phyloP scores from a whole-genome alignment of 2,113 vertebrate species.

The Heptranchias perlo region DNA sequence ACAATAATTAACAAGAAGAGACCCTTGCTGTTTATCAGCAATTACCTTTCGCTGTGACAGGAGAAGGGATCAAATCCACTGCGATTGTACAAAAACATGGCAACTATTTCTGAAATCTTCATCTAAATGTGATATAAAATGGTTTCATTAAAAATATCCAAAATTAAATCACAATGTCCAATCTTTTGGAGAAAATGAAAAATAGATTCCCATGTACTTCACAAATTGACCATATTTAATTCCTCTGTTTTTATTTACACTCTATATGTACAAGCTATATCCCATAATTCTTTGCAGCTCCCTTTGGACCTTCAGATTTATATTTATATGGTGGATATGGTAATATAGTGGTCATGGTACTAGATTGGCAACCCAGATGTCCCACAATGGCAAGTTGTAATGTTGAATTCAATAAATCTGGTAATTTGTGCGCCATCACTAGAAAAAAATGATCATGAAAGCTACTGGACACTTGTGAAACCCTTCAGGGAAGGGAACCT shows the following conservation, averaged over 20 bases:
- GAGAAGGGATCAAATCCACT: background rate
- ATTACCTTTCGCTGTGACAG: background rate
- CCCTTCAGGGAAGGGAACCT: background rate
- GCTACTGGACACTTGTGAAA: background rate
- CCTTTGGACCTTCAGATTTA: background rate
- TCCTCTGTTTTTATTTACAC: background rate
- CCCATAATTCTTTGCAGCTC: background rate
- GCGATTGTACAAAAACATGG: background rate
- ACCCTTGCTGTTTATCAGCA: background rate
- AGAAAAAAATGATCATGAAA: background rate
- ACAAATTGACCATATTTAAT: background rate
- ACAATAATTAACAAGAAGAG: background rate
- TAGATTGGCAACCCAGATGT: background rate
- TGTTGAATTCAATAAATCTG: background rate
- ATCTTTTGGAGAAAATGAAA: background rate
- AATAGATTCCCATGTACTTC: background rate
- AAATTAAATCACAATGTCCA: background rate
- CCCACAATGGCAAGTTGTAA: background rate
- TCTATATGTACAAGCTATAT: background rate
- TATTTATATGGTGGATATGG: background rate
- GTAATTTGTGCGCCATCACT: background rate
- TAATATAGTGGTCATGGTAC: background rate
- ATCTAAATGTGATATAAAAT: background rate
- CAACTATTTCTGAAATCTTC: background rate
- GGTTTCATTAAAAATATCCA: background rate